Percentiles rank a stretch among this genome's conserved stretches.
phyloP scores from a whole-genome alignment of 2,888 invertebrate species.

The Volucella inflata region DNA sequence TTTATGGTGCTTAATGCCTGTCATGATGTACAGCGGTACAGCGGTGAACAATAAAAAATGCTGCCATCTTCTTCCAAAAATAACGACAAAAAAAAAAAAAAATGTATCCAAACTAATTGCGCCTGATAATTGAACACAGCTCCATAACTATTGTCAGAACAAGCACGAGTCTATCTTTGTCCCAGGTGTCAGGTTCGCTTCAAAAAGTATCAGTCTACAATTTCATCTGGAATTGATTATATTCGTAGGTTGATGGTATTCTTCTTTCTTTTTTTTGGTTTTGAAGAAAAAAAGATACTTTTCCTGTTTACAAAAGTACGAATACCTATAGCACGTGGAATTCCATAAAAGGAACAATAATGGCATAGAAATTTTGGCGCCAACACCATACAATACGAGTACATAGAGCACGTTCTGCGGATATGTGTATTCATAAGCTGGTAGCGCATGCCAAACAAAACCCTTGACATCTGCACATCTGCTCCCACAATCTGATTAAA shows the following conservation, averaged over 20 bases:
- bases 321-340: constrained; percentile 48
- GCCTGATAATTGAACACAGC: constrained; percentile 60
- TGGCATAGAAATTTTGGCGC: constrained; percentile 65
- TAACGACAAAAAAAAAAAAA: constrained; percentile 21
- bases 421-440: neutral
- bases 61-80: constrained; percentile 43
- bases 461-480: constrained; percentile 54
- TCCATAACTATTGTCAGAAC: neutral
- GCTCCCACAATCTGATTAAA: constrained; percentile 72
- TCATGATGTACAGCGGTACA: neutral
- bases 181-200: constrained; percentile 55
- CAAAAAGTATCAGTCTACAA: constrained; percentile 39
- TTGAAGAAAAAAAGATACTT: neutral
- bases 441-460: constrained; percentile 62
- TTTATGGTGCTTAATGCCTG: neutral
- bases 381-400: constrained; percentile 44
- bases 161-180: constrained; percentile 14
- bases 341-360: constrained; percentile 51
- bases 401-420: constrained; percentile 38
- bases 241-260: neutral
- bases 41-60: constrained; percentile 14
- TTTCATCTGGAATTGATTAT: constrained; percentile 63
- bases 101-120: constrained; percentile 47
- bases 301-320: constrained; percentile 16
- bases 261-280: neutral